phyloP scores from a whole-genome alignment of 2,888 invertebrate genomes.

The Beris morrisii region DNA sequence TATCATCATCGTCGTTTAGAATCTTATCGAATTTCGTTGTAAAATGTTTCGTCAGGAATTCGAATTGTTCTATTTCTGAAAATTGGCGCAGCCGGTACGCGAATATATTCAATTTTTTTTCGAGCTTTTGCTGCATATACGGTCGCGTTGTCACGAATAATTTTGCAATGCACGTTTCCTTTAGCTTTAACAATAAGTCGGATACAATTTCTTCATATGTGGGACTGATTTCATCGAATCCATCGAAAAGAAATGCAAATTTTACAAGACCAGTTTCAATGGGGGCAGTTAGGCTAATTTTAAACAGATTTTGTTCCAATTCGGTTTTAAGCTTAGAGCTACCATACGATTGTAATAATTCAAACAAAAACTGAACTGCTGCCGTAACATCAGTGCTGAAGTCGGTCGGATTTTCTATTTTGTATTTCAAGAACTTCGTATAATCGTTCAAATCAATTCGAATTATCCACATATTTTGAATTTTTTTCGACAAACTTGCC shows the following conservation, averaged over 20 bases:
- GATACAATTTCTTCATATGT: conserved; percentile 12
- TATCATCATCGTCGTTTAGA: neutral
- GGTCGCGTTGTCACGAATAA: conserved; percentile 18
- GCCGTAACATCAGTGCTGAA: neutral
- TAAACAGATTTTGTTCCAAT: conserved; percentile 10
- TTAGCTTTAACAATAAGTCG: neutral
- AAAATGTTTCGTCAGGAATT: conserved; percentile 12
- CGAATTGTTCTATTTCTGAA: conserved; percentile 1
- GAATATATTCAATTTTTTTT: conserved; percentile 9
- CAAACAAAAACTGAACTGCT: neutral
- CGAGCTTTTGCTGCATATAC: conserved; percentile 2
- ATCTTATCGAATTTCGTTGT: neutral
- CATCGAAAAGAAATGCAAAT: conserved; percentile 20
- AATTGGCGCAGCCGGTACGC: conserved; percentile 2
- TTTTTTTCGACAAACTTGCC: conserved; percentile 2
- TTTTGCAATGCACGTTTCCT: neutral
- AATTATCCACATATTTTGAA: conserved; percentile 6
- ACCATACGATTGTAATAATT: conserved; percentile 4
- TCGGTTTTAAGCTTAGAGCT: conserved; percentile 7
- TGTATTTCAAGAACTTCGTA: neutral
- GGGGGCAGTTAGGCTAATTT: neutral
- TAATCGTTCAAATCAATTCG: conserved; percentile 26
- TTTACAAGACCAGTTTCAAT: neutral
- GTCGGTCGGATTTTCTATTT: too few species aligned
- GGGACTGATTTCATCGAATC: conserved; percentile 25